A percentile compares a stretch with the other conserved stretches of the same genome.
These are phyloP conservation scores for Gobionotothen gibberifrons DNA, from an alignment of 2,797 vertebrate genomes.

Conservation along the genomic window DNA sequence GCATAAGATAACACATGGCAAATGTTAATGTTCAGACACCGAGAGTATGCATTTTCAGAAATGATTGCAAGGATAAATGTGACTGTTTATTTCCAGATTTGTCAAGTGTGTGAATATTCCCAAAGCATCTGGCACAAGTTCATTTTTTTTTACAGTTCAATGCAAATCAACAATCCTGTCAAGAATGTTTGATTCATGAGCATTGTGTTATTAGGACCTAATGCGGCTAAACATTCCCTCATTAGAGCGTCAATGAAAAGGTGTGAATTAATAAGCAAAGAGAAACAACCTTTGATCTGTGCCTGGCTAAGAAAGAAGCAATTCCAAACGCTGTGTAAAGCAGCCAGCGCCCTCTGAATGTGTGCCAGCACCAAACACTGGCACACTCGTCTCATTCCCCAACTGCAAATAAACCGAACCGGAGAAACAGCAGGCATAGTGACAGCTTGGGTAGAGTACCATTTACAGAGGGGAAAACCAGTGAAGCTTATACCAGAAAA, in stretches of 20 bases:
- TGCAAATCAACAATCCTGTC: slow-evolving; percentile 28
- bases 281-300: slow-evolving; percentile 24
- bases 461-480: slow-evolving; percentile 3
- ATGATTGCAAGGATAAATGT: slow-evolving; percentile 7
- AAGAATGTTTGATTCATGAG: slow-evolving; percentile 10
- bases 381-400: slow-evolving; percentile 8
- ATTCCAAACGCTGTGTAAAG: slow-evolving; percentile 10
- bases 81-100: background rate
- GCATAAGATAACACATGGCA: background rate
- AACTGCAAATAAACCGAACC: slow-evolving; percentile 20
- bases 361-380: slow-evolving; percentile 1
- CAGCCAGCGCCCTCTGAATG: slow-evolving; percentile 22
- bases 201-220: slow-evolving; percentile 5
- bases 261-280: slow-evolving; percentile 8
- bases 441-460: slow-evolving; percentile 12
- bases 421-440: slow-evolving; percentile 5
- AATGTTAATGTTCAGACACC: background rate
- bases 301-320: slow-evolving; percentile 26
- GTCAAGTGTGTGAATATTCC: background rate
- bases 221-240: background rate
- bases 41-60: background rate
- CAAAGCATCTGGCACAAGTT: slow-evolving; percentile 6
- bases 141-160: background rate
- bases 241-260: slow-evolving; percentile 2
- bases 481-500: background rate